Conservation (phyloP, 2,888 invertebrate species). For the Conchocele bisecta region DNA sequence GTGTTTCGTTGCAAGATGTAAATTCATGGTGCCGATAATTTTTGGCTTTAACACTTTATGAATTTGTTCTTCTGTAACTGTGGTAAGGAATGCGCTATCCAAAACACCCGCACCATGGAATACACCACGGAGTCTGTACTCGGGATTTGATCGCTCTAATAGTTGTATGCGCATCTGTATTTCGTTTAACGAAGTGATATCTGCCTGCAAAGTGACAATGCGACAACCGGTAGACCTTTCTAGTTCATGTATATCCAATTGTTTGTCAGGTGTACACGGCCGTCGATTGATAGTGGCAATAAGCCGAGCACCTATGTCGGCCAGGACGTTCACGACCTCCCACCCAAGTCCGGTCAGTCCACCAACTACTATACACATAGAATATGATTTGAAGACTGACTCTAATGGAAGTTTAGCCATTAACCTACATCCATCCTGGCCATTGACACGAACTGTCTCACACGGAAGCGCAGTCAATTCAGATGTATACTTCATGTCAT, state of each 20-base stretch:
- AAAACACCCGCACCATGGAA: conserved; percentile 70
- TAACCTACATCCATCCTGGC: too few species aligned
- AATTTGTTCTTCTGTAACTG: conserved; percentile 56
- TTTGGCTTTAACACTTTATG: conserved; percentile 62
- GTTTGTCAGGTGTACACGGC: conserved; percentile 29
- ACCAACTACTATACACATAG: conserved; percentile 62
- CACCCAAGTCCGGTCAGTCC: conserved; percentile 69
- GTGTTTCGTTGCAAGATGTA: conserved; percentile 56
- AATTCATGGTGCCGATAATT: conserved; percentile 69
- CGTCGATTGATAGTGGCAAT: conserved; percentile 58
- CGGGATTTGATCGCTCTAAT: conserved; percentile 28
- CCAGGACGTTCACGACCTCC: conserved; percentile 55
- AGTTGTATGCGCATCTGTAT: conserved; percentile 37
- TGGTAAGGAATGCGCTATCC: conserved; percentile 44
- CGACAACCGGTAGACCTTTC: conserved; percentile 28
- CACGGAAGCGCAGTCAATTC: too few species aligned
- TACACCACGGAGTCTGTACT: conserved; percentile 60
- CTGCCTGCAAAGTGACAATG: conserved; percentile 51
- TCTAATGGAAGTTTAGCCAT: too few species aligned
- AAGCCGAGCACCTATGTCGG: conserved; percentile 59
- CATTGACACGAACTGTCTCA: too few species aligned
- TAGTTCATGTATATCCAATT: conserved; percentile 39
- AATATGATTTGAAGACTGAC: conserved; percentile 30
- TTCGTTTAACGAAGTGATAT: conserved; percentile 53
- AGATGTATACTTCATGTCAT: too few species aligned